phyloP scores from a whole-genome alignment of 2,888 invertebrate genomes.

The Tiphia femorata region DNA sequence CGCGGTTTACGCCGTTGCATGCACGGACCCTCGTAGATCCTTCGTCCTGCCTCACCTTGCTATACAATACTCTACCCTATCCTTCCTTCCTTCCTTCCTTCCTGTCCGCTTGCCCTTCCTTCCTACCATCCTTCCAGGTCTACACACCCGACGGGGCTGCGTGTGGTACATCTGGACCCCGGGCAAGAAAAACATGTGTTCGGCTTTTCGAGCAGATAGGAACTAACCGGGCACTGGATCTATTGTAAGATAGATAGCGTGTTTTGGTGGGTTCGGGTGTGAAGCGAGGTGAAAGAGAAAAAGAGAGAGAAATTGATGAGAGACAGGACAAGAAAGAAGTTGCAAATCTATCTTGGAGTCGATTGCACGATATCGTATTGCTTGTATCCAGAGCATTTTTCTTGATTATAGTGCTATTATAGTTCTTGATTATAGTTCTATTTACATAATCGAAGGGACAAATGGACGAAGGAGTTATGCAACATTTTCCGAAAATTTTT shows the following conservation, averaged over 20 bases:
- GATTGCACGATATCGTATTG: too few species aligned
- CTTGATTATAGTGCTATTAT: too few species aligned
- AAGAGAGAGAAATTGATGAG: conserved; percentile 1
- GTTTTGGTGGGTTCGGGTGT: too few species aligned
- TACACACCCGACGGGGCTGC: conserved; percentile 39
- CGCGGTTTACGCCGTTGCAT: too few species aligned
- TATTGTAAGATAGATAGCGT: too few species aligned
- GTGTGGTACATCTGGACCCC: conserved; percentile 41
- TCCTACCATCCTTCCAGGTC: neutral
- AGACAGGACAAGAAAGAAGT: conserved; percentile 6
- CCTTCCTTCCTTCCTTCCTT: neutral
- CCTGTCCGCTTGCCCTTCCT: neutral
- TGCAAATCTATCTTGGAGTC: too few species aligned
- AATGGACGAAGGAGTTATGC: too few species aligned
- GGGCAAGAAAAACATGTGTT: conserved; percentile 40
- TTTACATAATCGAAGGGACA: too few species aligned
- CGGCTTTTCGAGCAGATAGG: conserved; percentile 6
- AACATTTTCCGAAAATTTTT: too few species aligned
- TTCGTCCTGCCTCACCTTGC: neutral
- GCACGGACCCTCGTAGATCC: neutral
- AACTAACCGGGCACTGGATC: neutral
- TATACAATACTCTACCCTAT: neutral
- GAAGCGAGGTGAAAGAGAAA: too few species aligned
- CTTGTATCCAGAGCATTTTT: too few species aligned
- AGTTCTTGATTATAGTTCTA: too few species aligned